These are phyloP conservation scores for Sycophila texana DNA, from an alignment of 2,888 invertebrate species.

Conservation along the genomic window DNA sequence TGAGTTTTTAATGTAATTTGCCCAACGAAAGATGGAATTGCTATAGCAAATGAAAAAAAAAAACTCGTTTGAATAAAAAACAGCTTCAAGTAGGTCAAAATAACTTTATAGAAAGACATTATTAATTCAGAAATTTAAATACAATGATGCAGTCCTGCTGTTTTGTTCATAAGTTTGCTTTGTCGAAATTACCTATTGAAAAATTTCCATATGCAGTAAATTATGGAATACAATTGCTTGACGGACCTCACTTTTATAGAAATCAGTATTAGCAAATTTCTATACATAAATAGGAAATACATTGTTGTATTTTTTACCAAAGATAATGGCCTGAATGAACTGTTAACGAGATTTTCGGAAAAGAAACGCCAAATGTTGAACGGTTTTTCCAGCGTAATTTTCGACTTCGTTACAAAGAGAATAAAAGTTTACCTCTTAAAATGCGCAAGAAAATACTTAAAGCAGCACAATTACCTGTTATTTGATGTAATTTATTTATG, in stretches of 20 bases:
- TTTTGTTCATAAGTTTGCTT: too few species aligned
- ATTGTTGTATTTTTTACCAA: conserved; percentile 54
- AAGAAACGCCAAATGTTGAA: not conserved
- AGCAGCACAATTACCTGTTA: conserved; percentile 37
- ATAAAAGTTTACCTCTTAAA: conserved; percentile 17
- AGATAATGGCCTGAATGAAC: conserved; percentile 46
- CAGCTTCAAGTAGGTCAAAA: not conserved
- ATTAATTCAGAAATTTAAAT: conserved; percentile 12
- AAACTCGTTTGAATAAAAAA: not conserved
- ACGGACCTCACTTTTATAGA: conserved; percentile 48
- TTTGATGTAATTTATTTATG: conserved; percentile 24
- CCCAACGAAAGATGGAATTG: not conserved
- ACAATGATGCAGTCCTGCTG: not conserved
- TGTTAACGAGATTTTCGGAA: conserved; percentile 13
- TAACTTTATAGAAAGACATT: not conserved
- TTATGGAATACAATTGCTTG: conserved; percentile 36
- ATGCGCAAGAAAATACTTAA: conserved; percentile 22
- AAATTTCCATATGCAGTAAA: conserved; percentile 3
- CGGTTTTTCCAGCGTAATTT: not conserved
- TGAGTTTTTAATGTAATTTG: conserved; percentile 8
- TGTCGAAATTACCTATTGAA: too few species aligned
- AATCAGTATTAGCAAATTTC: conserved; percentile 50
- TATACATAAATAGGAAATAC: conserved; percentile 40
- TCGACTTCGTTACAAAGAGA: not conserved
- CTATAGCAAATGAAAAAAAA: conserved; percentile 1